Conservation (phyloP, 2,797 vertebrate species). For the Gephyroberyx darwinii region DNA sequence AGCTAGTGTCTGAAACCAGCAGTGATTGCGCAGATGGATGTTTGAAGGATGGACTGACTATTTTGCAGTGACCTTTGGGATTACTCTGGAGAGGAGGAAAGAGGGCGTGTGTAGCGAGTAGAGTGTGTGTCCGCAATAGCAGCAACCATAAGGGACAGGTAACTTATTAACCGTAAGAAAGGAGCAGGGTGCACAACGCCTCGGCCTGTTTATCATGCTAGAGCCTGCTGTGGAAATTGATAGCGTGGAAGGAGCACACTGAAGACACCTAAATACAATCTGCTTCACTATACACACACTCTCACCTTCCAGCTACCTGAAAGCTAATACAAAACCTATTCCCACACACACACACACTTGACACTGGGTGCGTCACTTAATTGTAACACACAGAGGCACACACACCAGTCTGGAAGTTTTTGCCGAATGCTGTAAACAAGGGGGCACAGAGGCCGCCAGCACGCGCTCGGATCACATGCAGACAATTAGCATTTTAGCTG, state of each 20-base stretch:
- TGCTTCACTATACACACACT: conserved; percentile 1
- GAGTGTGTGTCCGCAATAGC: conserved; percentile 37
- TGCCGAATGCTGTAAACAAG: conserved; percentile 53
- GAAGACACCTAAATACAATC: conserved; percentile 21
- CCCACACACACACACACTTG: conserved; percentile 5
- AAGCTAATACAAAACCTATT: conserved; percentile 26
- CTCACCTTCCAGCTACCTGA: conserved; percentile 38
- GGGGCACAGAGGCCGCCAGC: conserved; percentile 38
- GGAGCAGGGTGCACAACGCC: conserved; percentile 25
- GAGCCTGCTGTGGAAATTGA: conserved; percentile 6
- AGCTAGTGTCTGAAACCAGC: conserved; percentile 20
- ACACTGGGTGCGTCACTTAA: background rate
- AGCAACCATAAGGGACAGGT: conserved; percentile 58
- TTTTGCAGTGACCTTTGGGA: conserved; percentile 65
- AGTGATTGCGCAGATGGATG: conserved; percentile 30
- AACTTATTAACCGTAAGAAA: conserved; percentile 75
- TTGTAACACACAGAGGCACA: conserved; percentile 31
- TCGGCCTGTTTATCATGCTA: conserved; percentile 49
- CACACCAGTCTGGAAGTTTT: conserved; percentile 27
- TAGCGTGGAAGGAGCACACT: background rate
- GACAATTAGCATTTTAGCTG: conserved; percentile 68
- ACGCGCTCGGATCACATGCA: conserved; percentile 74
- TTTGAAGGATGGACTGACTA: conserved; percentile 49
- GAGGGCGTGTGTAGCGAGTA: conserved; percentile 18
- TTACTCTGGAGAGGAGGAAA: conserved; percentile 38